Evolutionary conservation across 1,140 invertebrate genomes (phyloP), one percentile per base, ranked within the genome.

Genomic region (Dryas iulia): DNA sequence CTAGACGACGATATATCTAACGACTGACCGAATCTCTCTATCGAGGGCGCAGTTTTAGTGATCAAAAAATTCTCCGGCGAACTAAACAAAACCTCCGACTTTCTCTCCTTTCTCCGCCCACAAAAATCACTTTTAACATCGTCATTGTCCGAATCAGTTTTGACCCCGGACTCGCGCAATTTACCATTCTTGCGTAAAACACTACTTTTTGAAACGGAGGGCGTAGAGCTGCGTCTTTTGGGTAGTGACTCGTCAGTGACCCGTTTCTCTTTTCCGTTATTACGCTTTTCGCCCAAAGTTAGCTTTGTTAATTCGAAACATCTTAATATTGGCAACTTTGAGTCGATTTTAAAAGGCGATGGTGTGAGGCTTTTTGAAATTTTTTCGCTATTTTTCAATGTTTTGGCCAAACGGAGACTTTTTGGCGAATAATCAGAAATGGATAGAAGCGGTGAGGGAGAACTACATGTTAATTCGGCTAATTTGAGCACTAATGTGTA

Each of bases 41-140:
- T 35, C 75, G 87, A 89, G 71, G 89, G 89, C 76, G 89, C 87
- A 62, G 87, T 89, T 71, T 86, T 87, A 2, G 82, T 87, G 57
- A 91, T 87, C 24, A 87, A 57, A 18, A 91, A 77, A 77, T 85
- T 89, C 6, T 85, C 80, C 0, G 85, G 80, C 6, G 86, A 83
- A 21, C 77, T 77, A 28, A 83, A 87, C 0, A 90, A 53, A 0
- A 88, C 64, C 11, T 85, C 82, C 0, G 82, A 69, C 2, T 79
- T 28, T 64, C 61, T 24, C 11, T 12, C 39, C 35, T 39, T 33
- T 33, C 26, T 21, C 1, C 21, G 14, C 2, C 8, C 21, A 2
- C 8, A 14, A 47, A 47, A 47, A 47, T 47, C 39, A 57, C 33
- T 12, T 65, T 56, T 25, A 73, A 58, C 11, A 59, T 5, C 76